Conservation (phyloP, 2,113 vertebrate species). For the Notothenia coriiceps region DNA sequence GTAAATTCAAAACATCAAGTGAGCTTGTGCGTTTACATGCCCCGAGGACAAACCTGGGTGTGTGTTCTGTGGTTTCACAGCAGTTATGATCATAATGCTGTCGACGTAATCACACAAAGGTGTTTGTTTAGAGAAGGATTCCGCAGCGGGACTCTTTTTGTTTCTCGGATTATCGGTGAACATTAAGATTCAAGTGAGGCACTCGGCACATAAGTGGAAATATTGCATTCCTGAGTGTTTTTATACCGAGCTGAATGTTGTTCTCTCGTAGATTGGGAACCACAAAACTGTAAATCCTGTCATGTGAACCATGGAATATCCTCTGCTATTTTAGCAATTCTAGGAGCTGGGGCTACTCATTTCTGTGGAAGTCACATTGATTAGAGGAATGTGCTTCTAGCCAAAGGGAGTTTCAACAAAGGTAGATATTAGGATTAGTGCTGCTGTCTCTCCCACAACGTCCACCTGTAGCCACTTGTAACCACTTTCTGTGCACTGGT, state of each 20-base stretch:
- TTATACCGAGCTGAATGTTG: not conserved
- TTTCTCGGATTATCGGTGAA: not conserved
- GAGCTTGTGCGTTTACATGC: not conserved
- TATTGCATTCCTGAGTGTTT: not conserved
- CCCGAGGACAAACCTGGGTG: not conserved
- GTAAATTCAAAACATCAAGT: slow-evolving; percentile 9
- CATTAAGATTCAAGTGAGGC: not conserved
- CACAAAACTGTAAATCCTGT: not conserved
- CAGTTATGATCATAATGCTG: not conserved
- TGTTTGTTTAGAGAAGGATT: not conserved
- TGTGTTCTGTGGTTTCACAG: slow-evolving; percentile 2
- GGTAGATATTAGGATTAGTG: not conserved
- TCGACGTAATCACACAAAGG: not conserved
- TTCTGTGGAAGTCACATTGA: slow-evolving; percentile 12
- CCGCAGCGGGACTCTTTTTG: not conserved
- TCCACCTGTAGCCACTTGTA: not conserved
- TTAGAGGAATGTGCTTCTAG: slow-evolving; percentile 3
- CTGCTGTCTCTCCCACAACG: not conserved
- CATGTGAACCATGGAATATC: not conserved
- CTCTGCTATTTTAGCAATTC: not conserved
- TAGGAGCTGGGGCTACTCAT: not conserved
- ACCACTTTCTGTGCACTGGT: not conserved
- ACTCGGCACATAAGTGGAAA: not conserved
- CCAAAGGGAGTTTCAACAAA: not conserved
- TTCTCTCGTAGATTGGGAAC: not conserved